A percentile compares a stretch with the other conserved stretches of the same genome.
Conservation (phyloP, 2,888 invertebrate genomes). For the Thymelicus sylvestris region DNA sequence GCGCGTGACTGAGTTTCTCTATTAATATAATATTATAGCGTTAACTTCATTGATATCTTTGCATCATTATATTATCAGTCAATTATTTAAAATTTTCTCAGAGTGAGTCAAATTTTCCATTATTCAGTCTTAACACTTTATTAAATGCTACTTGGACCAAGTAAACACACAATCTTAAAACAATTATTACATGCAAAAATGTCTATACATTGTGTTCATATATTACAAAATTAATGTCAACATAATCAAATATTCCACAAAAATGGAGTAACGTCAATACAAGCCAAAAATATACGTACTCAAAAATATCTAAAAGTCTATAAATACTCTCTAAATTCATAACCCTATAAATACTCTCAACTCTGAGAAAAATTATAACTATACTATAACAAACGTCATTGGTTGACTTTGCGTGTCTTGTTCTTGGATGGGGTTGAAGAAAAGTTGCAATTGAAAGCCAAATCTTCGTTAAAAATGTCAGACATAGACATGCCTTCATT, state of each 20-base stretch:
- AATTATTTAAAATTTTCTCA: too few species aligned
- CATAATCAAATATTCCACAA: conserved; percentile 65
- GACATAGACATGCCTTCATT: conserved; percentile 77
- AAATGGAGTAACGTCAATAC: conserved; percentile 64
- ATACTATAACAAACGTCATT: conserved; percentile 21
- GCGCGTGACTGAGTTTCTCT: too few species aligned
- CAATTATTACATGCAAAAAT: conserved; percentile 64
- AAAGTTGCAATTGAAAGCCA: conserved; percentile 77
- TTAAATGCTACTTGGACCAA: conserved; percentile 61
- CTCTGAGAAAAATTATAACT: conserved; percentile 35
- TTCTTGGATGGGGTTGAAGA: conserved; percentile 80
- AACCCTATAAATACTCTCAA: conserved; percentile 47
- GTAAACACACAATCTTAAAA: conserved; percentile 61
- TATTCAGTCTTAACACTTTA: conserved; percentile 57
- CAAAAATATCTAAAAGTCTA: conserved; percentile 49
- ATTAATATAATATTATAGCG: too few species aligned
- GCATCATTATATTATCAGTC: not conserved
- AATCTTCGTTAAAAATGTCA: conserved; percentile 73
- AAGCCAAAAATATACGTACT: conserved; percentile 45
- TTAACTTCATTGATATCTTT: too few species aligned
- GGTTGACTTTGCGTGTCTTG: conserved; percentile 65
- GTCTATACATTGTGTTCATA: conserved; percentile 49
- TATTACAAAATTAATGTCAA: conserved; percentile 43
- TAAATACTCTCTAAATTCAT: conserved; percentile 72
- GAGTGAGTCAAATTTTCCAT: not conserved